Evolutionary conservation across 2,888 invertebrate genomes (phyloP).

Genomic region (Serripes groenlandicus): DNA sequence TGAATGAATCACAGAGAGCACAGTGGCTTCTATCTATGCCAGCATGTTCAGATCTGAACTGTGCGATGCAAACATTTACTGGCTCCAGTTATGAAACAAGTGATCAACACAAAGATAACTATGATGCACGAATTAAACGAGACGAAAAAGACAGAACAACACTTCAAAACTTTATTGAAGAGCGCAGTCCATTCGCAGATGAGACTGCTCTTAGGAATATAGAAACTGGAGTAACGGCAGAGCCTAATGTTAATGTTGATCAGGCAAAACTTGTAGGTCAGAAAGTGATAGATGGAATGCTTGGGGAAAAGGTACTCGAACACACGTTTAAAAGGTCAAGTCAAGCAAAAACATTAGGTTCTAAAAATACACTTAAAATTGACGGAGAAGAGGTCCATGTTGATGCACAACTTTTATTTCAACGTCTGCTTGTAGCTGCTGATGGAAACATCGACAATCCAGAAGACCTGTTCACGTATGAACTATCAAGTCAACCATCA

Average conservation of each 20-base stretch:
- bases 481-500: constrained; percentile 8
- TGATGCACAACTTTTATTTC: too few species aligned
- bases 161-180: not conserved
- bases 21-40: too few species aligned
- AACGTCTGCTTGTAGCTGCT: too few species aligned
- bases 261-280: not conserved
- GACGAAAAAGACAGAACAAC: not conserved
- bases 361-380: not conserved
- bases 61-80: not conserved
- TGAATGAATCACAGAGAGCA: too few species aligned
- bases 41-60: not conserved
- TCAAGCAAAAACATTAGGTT: not conserved
- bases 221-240: constrained; percentile 29
- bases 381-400: not conserved
- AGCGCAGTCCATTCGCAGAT: constrained; percentile 26
- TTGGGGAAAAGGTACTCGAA: not conserved
- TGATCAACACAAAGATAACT: not conserved
- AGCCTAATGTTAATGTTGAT: constrained; percentile 18
- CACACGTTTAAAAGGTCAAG: constrained; percentile 10
- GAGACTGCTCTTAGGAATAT: constrained; percentile 18
- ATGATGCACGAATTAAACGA: not conserved
- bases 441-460: not conserved
- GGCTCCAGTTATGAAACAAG: too few species aligned
- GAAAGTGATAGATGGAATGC: not conserved
- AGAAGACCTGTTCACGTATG: constrained; percentile 3